Evolutionary conservation across 2,797 vertebrate species (phyloP).

Genomic region (Meriones psammophilus): DNA sequence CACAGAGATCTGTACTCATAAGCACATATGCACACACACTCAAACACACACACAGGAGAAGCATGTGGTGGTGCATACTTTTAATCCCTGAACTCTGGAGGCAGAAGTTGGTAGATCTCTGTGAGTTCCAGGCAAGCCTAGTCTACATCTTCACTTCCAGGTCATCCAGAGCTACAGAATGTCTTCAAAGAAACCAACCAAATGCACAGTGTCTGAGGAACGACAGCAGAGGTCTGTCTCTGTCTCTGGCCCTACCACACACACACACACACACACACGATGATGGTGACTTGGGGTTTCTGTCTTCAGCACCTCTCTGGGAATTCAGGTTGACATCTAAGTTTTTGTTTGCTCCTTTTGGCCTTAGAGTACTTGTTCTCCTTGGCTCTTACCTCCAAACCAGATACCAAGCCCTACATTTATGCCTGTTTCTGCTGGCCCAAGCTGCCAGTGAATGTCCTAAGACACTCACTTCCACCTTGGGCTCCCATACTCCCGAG

Average conservation of each 20-base stretch:
- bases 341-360: not conserved
- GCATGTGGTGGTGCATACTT: not conserved
- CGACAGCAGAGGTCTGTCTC: not conserved
- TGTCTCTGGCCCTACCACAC: not conserved
- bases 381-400: not conserved
- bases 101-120: not conserved
- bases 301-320: not conserved
- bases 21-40: not conserved
- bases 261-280: not conserved
- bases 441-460: not conserved
- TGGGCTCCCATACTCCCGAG: accelerated
- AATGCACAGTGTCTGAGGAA: not conserved
- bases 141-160: not conserved
- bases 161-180: not conserved
- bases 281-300: not conserved
- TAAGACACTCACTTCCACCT: not conserved
- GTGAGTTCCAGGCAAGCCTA: not conserved
- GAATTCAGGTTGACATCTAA: not conserved
- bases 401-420: not conserved
- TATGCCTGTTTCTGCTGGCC: not conserved
- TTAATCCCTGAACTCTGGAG: not conserved
- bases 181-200: not conserved
- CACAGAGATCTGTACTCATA: not conserved
- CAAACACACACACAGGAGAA: not conserved
- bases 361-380: not conserved